Percentiles rank a stretch among this genome's conserved stretches.
Evolutionary conservation across 2,888 invertebrate genomes (phyloP).

Genomic region (Drosophila monieri): DNA sequence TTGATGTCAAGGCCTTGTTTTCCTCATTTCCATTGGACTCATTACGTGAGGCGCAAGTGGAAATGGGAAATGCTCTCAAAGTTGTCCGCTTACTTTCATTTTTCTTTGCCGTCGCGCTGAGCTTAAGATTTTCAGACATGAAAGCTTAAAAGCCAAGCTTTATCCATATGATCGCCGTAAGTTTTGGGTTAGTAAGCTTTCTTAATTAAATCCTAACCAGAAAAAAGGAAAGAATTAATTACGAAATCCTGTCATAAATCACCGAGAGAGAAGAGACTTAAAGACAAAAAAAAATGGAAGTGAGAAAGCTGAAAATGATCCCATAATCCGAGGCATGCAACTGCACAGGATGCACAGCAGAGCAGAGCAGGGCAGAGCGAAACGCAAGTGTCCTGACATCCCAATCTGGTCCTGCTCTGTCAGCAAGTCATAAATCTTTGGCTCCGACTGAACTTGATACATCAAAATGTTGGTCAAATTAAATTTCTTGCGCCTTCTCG

Average conservation of each 20-base stretch:
- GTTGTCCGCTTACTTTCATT: constrained; percentile 61
- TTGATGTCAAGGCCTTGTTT: constrained; percentile 59
- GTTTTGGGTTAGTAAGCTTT: background rate
- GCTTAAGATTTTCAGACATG: background rate
- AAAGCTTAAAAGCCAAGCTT: background rate
- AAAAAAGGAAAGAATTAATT: background rate
- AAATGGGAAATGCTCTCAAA: constrained; percentile 28
- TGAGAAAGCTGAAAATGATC: constrained; percentile 25
- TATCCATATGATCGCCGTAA: background rate
- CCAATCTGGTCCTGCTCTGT: constrained; percentile 23
- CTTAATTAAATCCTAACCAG: background rate
- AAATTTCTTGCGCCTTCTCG: constrained; percentile 54
- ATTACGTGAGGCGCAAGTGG: constrained; percentile 38
- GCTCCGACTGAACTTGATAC: constrained; percentile 45
- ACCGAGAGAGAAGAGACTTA: background rate
- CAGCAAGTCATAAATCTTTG: constrained; percentile 55
- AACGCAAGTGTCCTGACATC: constrained; percentile 7
- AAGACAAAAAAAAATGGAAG: background rate
- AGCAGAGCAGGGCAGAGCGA: background rate
- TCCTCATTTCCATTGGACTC: constrained; percentile 51
- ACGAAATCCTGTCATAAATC: background rate
- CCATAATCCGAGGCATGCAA: constrained; percentile 16
- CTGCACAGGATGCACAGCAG: constrained; percentile 7
- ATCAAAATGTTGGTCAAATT: constrained; percentile 61
- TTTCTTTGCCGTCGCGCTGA: constrained; percentile 15